Conservation (phyloP, 2,888 invertebrate species). For the Electrophaes corylata region DNA sequence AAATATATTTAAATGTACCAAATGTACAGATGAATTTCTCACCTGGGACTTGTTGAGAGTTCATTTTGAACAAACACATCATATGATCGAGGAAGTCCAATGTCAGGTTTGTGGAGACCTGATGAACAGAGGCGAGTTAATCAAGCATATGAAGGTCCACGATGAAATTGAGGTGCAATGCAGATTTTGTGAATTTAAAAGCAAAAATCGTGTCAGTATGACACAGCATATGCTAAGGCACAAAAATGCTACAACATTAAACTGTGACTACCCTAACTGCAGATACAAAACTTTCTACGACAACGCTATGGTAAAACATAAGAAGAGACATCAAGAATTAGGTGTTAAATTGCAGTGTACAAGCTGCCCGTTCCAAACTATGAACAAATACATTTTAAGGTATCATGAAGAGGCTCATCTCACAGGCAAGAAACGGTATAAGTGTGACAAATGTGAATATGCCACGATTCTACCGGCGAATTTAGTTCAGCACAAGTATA, state of each 20-base stretch:
- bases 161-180: constrained; percentile 56
- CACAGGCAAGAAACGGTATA: constrained; percentile 70
- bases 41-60: constrained; percentile 63
- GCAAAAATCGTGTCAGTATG: constrained; percentile 62
- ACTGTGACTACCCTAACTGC: constrained; percentile 65
- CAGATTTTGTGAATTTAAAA: constrained; percentile 70
- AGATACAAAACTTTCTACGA: constrained; percentile 72
- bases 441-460: constrained; percentile 74
- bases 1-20: constrained; percentile 66
- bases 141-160: constrained; percentile 65
- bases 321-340: constrained; percentile 60
- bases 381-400: constrained; percentile 75
- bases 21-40: constrained; percentile 60
- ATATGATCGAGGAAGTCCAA: constrained; percentile 58
- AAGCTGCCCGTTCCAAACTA: constrained; percentile 72
- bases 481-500: constrained; percentile 76
- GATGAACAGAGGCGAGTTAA: constrained; percentile 57
- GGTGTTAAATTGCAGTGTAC: constrained; percentile 72
- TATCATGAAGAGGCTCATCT: constrained; percentile 76
- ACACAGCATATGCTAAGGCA: constrained; percentile 74
- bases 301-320: constrained; percentile 73
- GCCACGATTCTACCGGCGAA: constrained; percentile 74
- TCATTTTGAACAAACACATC: constrained; percentile 68
- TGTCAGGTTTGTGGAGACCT: constrained; percentile 73
- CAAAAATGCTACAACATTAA: constrained; percentile 67